Percentiles rank a stretch among this genome's conserved stretches.
phyloP scores from a whole-genome alignment of 64 coral and sea anemone genomes.

The Pachyseris speciosa region DNA sequence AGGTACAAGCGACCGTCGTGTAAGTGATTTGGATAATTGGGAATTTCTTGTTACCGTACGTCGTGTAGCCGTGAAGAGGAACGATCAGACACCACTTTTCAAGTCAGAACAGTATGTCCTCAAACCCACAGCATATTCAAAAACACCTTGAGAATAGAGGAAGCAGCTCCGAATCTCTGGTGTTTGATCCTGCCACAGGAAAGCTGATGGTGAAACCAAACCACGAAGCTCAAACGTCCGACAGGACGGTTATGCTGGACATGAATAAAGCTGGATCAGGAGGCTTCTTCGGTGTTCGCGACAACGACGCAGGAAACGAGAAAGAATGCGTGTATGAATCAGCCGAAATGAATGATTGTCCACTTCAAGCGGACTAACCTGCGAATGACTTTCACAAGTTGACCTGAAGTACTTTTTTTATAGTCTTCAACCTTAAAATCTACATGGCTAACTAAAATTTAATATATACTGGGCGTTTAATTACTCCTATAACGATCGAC shows the following conservation, averaged over 20 bases:
- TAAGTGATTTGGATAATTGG: background rate
- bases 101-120: background rate
- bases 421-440: too few species aligned
- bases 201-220: slow-evolving; percentile 16
- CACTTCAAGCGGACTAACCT: too few species aligned
- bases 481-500: too few species aligned
- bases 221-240: background rate
- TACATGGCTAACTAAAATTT: too few species aligned
- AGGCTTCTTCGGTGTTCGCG: background rate
- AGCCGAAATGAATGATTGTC: background rate
- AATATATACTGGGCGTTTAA: too few species aligned
- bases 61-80: background rate
- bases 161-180: slow-evolving; percentile 4
- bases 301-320: background rate
- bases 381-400: too few species aligned
- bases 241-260: slow-evolving; percentile 29
- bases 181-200: slow-evolving; percentile 8
- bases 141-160: slow-evolving; percentile 2
- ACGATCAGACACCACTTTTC: background rate
- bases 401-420: too few species aligned
- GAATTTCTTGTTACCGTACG: too few species aligned
- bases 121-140: slow-evolving; percentile 28
- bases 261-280: slow-evolving; percentile 41
- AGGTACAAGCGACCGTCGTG: background rate
- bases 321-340: background rate